Conservation (phyloP, 2,888 invertebrate species). For the Macrophya annulata region DNA sequence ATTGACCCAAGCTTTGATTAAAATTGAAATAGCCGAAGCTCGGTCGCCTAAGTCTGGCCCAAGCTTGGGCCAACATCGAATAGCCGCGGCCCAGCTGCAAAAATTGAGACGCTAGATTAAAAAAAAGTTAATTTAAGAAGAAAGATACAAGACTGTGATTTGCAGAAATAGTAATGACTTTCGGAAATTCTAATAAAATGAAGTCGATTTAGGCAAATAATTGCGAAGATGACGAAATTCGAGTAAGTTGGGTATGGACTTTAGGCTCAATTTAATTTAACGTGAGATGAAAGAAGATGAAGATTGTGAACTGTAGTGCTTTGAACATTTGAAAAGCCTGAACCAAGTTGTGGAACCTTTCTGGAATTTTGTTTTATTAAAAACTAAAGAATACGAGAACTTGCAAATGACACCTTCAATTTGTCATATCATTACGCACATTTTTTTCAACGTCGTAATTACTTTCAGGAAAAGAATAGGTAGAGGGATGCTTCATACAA, state of each 20-base stretch:
- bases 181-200: neutral
- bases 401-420: neutral
- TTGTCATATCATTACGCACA: constrained; percentile 8
- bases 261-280: neutral
- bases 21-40: too few relatives aligned
- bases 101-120: too few relatives aligned
- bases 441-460: neutral
- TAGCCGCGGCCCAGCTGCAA: too few relatives aligned
- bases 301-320: neutral
- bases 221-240: neutral
- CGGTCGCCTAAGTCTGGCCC: too few relatives aligned
- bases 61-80: too few relatives aligned
- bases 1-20: too few relatives aligned
- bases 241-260: too few relatives aligned
- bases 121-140: neutral
- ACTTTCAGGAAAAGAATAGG: neutral
- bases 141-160: neutral
- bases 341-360: neutral
- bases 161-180: neutral
- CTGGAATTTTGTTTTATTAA: neutral
- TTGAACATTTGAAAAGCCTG: neutral
- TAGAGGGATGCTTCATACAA: neutral
- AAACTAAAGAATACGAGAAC: neutral
- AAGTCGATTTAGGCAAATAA: too few relatives aligned
- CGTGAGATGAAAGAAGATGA: neutral